Base-by-base conservation (phyloP, 1,140 invertebrate genomes). In the Caenorhabditis brenneri region DNA sequence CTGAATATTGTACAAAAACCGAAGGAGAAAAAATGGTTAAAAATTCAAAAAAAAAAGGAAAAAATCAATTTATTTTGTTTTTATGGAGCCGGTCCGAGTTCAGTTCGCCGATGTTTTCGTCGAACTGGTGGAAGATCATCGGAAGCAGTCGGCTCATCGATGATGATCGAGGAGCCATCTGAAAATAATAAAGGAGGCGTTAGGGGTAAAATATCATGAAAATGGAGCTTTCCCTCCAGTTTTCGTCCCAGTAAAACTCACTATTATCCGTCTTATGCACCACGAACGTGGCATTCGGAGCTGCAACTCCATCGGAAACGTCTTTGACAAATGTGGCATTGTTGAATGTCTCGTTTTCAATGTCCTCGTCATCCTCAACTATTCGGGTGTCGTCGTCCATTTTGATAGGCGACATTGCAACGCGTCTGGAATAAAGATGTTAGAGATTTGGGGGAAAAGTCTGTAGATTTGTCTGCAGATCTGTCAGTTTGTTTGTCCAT, bases 331-430 rank as follows among this genome's bases (percentile, higher is more conserved):
- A 74, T 9, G 65, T 74, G 1, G n/a, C 65, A 46, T 42, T 74
- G 22, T 74, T 74, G 12, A 46, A 15, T 10, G 19, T 55, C 22
- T 24, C 58, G 16, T 74, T 74, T 42, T 74, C 65, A 33, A 74
- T 74, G 10, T 74, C 65, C 42, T 74, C 65, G 12, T 74, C 36
- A 19, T 12, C 65, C 24, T 19, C 65, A 3, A 6, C 2, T 7
- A 74, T 29, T 12, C 65, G 65, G 6, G 65, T 74, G 10, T 74
- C 65, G 15, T 74, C 65, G n/a, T 74, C 65, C 10, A 22, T 42
- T 74, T 74, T 74, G 36, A 74, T 74, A 9, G 65, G 65, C n/a
- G 65, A 74, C 65, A 74, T 74, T 2, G 65, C 36, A 0, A 74
- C 65, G 24, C 24, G n/a, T 74, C 65, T 74, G 65, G 36, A 65